Conservation (phyloP, 2,113 vertebrate species). For the Hemiscyllium ocellatum region DNA sequence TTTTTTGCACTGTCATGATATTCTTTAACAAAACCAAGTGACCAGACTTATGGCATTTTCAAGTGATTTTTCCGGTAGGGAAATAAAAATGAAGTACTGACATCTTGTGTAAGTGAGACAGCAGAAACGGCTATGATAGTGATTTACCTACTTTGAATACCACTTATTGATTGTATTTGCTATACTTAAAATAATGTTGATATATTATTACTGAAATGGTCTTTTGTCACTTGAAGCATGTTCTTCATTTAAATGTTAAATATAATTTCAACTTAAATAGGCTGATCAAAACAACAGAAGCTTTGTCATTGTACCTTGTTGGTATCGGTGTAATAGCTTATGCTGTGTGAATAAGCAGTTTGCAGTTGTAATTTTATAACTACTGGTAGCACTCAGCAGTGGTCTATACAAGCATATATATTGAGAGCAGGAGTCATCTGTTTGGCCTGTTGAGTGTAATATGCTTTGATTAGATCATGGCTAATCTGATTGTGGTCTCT, state of each 20-base stretch:
- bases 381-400: background rate
- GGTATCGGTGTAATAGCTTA: background rate
- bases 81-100: background rate
- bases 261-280: constrained; percentile 1
- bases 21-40: background rate
- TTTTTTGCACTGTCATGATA: constrained; percentile 14
- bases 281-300: background rate
- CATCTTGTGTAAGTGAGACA: constrained; percentile 11
- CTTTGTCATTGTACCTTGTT: background rate
- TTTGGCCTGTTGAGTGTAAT: too few relatives aligned
- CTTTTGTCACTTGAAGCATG: background rate
- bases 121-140: background rate
- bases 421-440: too few relatives aligned
- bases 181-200: background rate
- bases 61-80: constrained; percentile 13
- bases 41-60: background rate
- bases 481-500: too few relatives aligned
- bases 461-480: too few relatives aligned
- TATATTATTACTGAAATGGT: background rate
- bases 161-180: constrained; percentile 3
- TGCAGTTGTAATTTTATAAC: background rate
- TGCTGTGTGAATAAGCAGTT: background rate
- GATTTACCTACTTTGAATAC: background rate
- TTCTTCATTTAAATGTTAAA: background rate
- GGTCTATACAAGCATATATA: too few relatives aligned